Base-by-base conservation (phyloP, 2,797 vertebrate genomes). In the Ptychadena robeensis region DNA sequence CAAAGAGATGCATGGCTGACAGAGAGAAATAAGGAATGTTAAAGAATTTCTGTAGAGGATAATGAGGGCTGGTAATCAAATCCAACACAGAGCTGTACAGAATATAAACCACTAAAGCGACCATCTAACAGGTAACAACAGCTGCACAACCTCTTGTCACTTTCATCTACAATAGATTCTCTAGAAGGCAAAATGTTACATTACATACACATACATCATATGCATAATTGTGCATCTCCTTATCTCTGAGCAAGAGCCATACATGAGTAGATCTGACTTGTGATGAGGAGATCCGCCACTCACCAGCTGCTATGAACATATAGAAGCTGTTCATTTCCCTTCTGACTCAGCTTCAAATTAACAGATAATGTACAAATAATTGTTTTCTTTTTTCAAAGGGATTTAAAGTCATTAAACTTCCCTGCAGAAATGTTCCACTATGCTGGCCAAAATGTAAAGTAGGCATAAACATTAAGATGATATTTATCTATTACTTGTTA, bases 1-100 rank as follows among this genome's bases (percentile, higher is more conserved):
- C 97, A 91, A 99, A 97, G 35, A 99, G 95, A 93, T 99, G 97
- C 96, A 99, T 99, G 88, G 96, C 98, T 99, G 88, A 76, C 88
- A 88, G 77, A 70, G 87, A 90, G 91, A 82, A 87, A 92, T 28
- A 44, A 90, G 18, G 15, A 75, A 86, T 64, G 81, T 83, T 83
- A 89, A 82, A 73, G 87, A 85, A 86, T 87, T 83, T 83, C 81
- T 79, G 78, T 82, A 88, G 75, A 81, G 31, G 86, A 83, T 71
- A 85, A 44, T 28, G 66, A 77, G 34, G 30, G 2, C 59, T n/a
- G 40, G 15, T 44, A 40, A 67, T 30, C 28, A 48, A 31, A 77
- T n/a, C 53, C 11, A 78, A 59, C 40, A 68, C 28, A 68, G 64
- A 53, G 12, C 63, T 3, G 59, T 27, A 65, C 61, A 38, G 34